phyloP scores from a whole-genome alignment of 2,113 vertebrate genomes.

The Tricholaema leucomelas region DNA sequence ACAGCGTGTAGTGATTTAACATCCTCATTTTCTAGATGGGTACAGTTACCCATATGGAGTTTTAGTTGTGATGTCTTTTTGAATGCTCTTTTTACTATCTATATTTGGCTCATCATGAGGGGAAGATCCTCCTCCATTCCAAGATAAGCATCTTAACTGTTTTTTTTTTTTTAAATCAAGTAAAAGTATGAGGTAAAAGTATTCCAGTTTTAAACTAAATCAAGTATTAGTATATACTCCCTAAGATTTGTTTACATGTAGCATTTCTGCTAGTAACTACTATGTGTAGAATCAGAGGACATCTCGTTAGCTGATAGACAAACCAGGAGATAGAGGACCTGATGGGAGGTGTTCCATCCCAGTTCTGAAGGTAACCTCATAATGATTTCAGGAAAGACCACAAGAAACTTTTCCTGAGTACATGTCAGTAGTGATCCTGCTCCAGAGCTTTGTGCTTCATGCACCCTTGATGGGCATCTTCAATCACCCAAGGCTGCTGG shows the following conservation, averaged over 20 bases:
- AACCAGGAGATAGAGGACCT: background rate
- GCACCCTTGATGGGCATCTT: too few species aligned
- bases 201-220: background rate
- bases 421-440: background rate
- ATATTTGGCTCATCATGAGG: background rate
- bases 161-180: background rate
- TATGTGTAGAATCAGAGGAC: background rate
- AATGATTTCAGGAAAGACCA: background rate
- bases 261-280: background rate
- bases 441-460: background rate
- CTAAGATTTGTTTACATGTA: background rate
- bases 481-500: background rate
- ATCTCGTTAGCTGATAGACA: background rate
- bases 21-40: background rate
- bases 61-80: background rate
- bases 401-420: background rate
- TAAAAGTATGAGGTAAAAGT: background rate
- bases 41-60: background rate
- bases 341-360: background rate
- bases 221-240: background rate
- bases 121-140: background rate
- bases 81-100: background rate
- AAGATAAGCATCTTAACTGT: background rate
- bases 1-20: conserved; percentile 27
- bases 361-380: background rate